These are phyloP conservation scores for Pachypsylla venusta DNA, from an alignment of 1,140 invertebrate species.

Conservation along the genomic window DNA sequence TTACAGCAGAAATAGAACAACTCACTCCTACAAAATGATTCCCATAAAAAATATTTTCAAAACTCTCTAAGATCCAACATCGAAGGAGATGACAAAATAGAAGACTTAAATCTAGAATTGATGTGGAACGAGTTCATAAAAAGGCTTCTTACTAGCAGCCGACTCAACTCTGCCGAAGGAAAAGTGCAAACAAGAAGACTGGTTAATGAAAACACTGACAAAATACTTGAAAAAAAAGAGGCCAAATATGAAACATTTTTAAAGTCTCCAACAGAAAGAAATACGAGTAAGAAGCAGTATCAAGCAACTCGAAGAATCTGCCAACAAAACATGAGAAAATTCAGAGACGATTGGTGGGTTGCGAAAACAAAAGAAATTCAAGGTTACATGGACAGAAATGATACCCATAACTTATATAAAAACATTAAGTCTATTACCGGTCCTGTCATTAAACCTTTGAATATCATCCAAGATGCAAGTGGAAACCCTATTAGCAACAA, in stretches of 20 bases:
- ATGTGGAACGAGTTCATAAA: background rate
- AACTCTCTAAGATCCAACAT: background rate
- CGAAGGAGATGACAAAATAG: background rate
- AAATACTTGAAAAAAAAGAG: background rate
- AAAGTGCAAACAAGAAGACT: background rate
- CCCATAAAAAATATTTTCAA: no score
- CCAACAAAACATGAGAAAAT: background rate
- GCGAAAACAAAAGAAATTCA: background rate
- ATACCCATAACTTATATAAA: background rate
- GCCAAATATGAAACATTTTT: background rate
- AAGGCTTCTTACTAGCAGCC: background rate
- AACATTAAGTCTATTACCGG: background rate
- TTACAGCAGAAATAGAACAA: no score
- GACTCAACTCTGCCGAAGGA: background rate
- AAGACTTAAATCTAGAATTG: background rate
- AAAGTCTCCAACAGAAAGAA: background rate
- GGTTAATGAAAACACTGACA: background rate
- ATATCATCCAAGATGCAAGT: background rate
- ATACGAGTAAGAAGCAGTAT: background rate
- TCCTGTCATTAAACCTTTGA: background rate
- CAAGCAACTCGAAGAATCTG: background rate
- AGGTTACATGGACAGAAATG: background rate
- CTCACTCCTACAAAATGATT: no score
- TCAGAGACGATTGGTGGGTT: background rate
- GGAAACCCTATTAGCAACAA: background rate